phyloP scores from a whole-genome alignment of 2,888 invertebrate species.

The Phyllotreta striolata region DNA sequence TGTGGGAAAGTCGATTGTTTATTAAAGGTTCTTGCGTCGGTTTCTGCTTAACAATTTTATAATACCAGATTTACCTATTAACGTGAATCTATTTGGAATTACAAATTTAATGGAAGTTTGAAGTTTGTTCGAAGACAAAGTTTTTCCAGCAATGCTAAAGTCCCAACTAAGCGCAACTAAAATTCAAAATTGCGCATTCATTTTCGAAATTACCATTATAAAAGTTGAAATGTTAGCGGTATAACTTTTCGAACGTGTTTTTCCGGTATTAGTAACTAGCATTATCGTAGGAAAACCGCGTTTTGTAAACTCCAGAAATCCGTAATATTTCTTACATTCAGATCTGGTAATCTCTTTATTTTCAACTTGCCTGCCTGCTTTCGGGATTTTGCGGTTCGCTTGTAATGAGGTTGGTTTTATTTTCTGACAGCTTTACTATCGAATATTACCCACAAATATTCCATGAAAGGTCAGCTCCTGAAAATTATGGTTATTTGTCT shows the following conservation, averaged over 20 bases:
- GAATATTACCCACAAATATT: conserved; percentile 29
- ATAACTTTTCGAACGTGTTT: neutral
- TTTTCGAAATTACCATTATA: too few species aligned
- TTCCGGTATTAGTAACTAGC: conserved; percentile 3
- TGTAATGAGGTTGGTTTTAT: conserved; percentile 29
- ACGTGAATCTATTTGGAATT: too few species aligned
- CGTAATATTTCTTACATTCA: conserved; percentile 10
- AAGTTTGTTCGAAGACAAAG: too few species aligned
- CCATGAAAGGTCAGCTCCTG: conserved; percentile 24
- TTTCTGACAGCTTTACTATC: conserved; percentile 25
- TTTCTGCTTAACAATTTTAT: too few species aligned
- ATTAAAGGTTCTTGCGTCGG: too few species aligned
- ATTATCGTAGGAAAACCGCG: neutral
- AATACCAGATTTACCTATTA: too few species aligned
- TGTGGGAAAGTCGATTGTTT: too few species aligned
- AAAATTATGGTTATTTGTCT: conserved; percentile 27
- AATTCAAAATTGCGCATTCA: too few species aligned
- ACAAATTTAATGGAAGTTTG: too few species aligned
- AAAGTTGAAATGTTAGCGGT: neutral
- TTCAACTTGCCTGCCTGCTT: conserved; percentile 18
- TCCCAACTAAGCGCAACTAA: too few species aligned
- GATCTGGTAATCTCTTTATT: conserved; percentile 27
- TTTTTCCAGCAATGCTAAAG: too few species aligned
- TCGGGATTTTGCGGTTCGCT: conserved; percentile 18
- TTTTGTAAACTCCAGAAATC: conserved; percentile 3